Base-by-base conservation (phyloP, 2,888 invertebrate species). In the Mythimna pallens region DNA sequence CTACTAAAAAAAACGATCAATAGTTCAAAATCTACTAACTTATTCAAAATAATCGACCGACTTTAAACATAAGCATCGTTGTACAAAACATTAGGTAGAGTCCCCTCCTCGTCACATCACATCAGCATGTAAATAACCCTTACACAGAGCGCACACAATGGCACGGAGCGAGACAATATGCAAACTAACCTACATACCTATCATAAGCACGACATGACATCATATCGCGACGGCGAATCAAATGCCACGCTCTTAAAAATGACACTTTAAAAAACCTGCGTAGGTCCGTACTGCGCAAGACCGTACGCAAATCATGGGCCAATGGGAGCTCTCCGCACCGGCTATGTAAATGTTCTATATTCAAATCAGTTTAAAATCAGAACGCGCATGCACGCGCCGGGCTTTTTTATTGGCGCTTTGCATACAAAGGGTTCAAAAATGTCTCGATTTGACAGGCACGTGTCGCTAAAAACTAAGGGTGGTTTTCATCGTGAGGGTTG, bases 331-430 rank as follows among this genome's bases (percentile, higher is more conserved):
- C 91, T 81, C 82, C 88, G 71, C 79, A 78, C 80, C 76, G 73
- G 84, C 88, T 95, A 95, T 96, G 95, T 95, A 95, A 96, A 96
- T 95, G 89, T 92, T 89, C 89, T 92, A 92, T 95, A 96, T 96
- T 96, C 95, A 96, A 96, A 96, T 95, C 93, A 94, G 92, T 95
- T 96, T 95, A 95, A 96, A 96, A 95, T 94, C 93, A 92, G 90
- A 94, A 88, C 91, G 96, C 96, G 96, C 96, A 96, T 96, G 96
- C 95, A 95, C 96, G 95, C 87, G 91, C 84, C 91, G 90, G 83
- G 90, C 87, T 62, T 94, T 94, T 94, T 95, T 94, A 96, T 96
- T 96, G 96, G 96, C 87, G 93, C 92, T 93, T 92, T 91, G 91
- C 91, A 91, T 93, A 89, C 86, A 90, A 93, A 93, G 93, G 93